Evolutionary conservation across 92 coral and sea anemone species (phyloP), one percentile per base, ranked within the genome.

Genomic region (Meandrina meandrites): DNA sequence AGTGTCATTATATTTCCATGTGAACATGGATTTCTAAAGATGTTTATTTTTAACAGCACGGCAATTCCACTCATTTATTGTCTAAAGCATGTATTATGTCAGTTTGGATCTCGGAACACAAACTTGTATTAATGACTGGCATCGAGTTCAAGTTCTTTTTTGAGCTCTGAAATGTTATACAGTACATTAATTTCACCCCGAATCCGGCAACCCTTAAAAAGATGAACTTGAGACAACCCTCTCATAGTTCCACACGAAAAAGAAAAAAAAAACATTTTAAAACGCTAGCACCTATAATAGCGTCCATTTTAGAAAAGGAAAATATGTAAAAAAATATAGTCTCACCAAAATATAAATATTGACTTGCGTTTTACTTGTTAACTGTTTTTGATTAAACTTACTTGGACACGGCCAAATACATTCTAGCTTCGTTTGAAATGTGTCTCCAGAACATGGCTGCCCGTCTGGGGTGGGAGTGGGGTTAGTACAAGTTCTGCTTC

Each of bases 341-440:
- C 14, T 48, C 57, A 10, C 16, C 24, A 45, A 22, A 45, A 28
- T n/a, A 67, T 13, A 18, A 48, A 48, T 48, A 40, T 48, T 48
- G 22, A 54, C 60, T 51, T 6, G 57, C 57, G 2, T 21, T 15
- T 54, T 0, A 62, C 30, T 24, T 58, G n/a, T 53, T 53, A 13
- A 53, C 66, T 21, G 4, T 58, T 14, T 62, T 66, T 66, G 42
- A 1, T 50, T 73, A 81, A 13, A 81, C 92, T 91, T 91, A 95
- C 98, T 91, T 87, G 92, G 86, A 34, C 99, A 96, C 4, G 99
- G 98, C 94, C 94, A 91, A 53, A 92, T 94, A 81, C 99, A 96
- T 90, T 96, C 99, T 37, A 96, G 87, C 83, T 96, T 96, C 54
- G 86, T 91, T 72, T 94, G 93, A 22, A 81, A 57, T 8, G 81